Evolutionary conservation across 1,140 invertebrate species (phyloP).

Genomic region (Ridgeia piscesae): DNA sequence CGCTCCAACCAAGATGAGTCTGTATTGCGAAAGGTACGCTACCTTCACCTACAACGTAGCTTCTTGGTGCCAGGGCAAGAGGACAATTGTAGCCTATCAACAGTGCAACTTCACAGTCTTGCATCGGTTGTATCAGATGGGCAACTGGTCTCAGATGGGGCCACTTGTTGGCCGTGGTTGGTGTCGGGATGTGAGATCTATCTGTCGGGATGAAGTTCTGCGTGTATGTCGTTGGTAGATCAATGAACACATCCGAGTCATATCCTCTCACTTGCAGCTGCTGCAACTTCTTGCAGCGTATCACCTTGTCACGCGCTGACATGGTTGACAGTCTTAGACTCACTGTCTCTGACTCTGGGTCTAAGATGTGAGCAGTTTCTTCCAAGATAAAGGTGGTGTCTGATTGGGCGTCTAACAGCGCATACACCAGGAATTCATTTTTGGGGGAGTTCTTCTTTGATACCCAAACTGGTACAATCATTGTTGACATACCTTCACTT

Average conservation of each 20-base stretch:
- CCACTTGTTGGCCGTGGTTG: constrained; percentile 17
- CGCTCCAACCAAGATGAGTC: constrained; percentile 7
- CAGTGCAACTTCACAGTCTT: constrained; percentile 15
- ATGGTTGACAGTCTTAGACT: background rate
- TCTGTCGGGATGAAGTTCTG: constrained; percentile 11
- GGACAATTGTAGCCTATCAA: constrained; percentile 22
- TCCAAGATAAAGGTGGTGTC: constrained; percentile 17
- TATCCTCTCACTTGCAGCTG: constrained; percentile 6
- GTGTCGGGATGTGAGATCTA: constrained; percentile 18
- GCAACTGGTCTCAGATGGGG: background rate
- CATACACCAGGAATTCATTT: constrained; percentile 15
- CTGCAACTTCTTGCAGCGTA: background rate
- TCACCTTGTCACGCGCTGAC: background rate
- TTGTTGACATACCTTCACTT: constrained; percentile 16
- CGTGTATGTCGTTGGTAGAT: constrained; percentile 11
- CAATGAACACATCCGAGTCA: background rate
- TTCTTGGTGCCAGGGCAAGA: background rate
- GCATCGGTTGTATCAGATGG: background rate
- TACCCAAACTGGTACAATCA: constrained; percentile 16
- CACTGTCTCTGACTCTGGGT: background rate
- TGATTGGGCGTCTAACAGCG: background rate
- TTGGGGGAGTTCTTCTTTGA: constrained; percentile 1
- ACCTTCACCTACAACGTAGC: background rate
- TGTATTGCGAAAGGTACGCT: background rate
- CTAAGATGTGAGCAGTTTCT: background rate